These are phyloP conservation scores for Sebastolobus altivelis DNA, from an alignment of 2,797 vertebrate genomes.

Conservation along the genomic window DNA sequence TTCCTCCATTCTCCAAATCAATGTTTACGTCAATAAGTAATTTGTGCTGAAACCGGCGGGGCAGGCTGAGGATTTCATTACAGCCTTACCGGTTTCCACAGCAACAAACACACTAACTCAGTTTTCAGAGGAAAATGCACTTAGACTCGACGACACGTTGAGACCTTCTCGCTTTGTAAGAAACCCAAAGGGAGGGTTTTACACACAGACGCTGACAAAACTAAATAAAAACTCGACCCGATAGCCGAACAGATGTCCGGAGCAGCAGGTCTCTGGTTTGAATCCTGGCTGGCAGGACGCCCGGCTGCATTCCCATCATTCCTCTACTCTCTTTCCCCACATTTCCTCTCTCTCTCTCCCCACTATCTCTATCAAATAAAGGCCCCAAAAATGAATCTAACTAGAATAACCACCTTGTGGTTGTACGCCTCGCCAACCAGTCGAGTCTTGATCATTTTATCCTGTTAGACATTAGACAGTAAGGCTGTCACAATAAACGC, in stretches of 20 bases:
- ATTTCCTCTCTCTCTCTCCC: no score
- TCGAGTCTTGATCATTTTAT: no score
- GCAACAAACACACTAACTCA: neutral
- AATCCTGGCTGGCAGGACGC: neutral
- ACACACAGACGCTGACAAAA: neutral
- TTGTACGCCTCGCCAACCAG: no score
- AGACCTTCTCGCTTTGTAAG: neutral
- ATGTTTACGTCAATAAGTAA: conserved; percentile 48
- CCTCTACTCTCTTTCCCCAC: no score
- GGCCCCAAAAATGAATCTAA: no score
- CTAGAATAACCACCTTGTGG: no score
- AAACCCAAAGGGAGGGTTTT: neutral
- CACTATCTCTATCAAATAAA: no score
- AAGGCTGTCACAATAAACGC: no score
- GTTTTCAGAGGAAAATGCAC: neutral
- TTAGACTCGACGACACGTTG: neutral
- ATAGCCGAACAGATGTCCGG: neutral
- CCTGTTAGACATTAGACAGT: no score
- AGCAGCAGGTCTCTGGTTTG: neutral
- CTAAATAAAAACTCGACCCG: neutral
- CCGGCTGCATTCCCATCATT: neutral
- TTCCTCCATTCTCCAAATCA: conserved; percentile 17
- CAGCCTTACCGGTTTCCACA: neutral
- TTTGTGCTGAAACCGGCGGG: conserved; percentile 5
- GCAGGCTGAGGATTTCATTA: conserved; percentile 22